phyloP scores from a whole-genome alignment of 2,113 vertebrate species.

The Sula dactylatra region DNA sequence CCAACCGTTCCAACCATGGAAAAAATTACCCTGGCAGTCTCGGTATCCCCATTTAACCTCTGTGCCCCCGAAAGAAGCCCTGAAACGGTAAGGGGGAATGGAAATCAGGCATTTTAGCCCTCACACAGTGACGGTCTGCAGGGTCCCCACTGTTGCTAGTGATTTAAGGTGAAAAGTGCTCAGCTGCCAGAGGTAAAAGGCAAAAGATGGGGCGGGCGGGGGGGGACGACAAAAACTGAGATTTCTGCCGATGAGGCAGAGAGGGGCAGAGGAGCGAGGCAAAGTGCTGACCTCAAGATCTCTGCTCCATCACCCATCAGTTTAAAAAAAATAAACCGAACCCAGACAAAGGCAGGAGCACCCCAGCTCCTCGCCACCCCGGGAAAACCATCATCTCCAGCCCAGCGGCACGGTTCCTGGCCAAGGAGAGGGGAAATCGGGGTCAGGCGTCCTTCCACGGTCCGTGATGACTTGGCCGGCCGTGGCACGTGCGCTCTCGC shows the following conservation, averaged over 20 bases:
- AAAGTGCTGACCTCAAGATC: neutral
- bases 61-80: rapidly evolving
- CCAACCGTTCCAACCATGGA: neutral
- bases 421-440: neutral
- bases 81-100: neutral
- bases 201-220: too few relatives aligned
- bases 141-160: neutral
- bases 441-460: neutral
- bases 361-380: neutral
- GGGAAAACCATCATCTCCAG: neutral
- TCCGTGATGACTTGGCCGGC: rapidly evolving
- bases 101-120: neutral
- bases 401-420: neutral
- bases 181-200: neutral
- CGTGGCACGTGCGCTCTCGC: rapidly evolving
- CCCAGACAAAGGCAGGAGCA: neutral
- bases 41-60: neutral
- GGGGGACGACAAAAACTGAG: neutral
- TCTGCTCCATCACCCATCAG: neutral
- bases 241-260: neutral
- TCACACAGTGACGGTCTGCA: neutral
- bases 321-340: neutral
- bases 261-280: neutral
- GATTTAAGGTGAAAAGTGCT: neutral
- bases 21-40: neutral